Base-by-base conservation (phyloP, 2,113 vertebrate genomes). In the Delphinapterus leucas region DNA sequence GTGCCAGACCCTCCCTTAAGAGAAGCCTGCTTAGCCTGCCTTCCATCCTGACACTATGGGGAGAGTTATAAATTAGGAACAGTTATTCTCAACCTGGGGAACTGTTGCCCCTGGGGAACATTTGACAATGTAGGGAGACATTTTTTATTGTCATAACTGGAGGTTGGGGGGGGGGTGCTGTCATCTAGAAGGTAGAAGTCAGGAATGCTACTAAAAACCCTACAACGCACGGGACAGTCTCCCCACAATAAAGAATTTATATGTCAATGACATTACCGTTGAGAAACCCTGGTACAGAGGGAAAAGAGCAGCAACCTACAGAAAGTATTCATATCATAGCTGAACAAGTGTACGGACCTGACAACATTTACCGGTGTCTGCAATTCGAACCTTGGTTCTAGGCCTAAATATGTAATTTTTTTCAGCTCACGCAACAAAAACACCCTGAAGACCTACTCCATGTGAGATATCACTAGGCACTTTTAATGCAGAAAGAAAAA, bases 81-180 rank as follows among this genome's bases (percentile, higher is more conserved):
- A 55, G 5, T 20, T 15, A 20, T 47, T 41, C 26, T 76, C 63
- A 61, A 8, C 20, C 8, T 49, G 5, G 15, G 33, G 2, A 41
- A 47, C 36, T 28, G 33, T 10, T 58, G 6, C 2, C 38, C 10
- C 21, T 44, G 6, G 47, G 49, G 8, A 2, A 61, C 9, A n/a
- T 12, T 12, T 41, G 10, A 15, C 8, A 55, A 94, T 53, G 14
- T 20, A 8, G 1, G 21, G 38, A 67, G 49, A 49, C 4, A 4
- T 84, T 17, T 21, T 76, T 15, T 31, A 58, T 38, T 92, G 53
- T 26, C 25, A 67, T 10, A 31, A 10, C 0, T 41, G 6, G 25
- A 10, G 5, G 3, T 14, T 36, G 36, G 9, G 0, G 33, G 2
- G 4, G 2, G 6, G 10, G 4, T 36, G 10, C 21, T 74, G 8